Evolutionary conservation across 2,797 vertebrate species (phyloP), one percentile per base, ranked within the genome.

Genomic region (Acipenser transmontanus): DNA sequence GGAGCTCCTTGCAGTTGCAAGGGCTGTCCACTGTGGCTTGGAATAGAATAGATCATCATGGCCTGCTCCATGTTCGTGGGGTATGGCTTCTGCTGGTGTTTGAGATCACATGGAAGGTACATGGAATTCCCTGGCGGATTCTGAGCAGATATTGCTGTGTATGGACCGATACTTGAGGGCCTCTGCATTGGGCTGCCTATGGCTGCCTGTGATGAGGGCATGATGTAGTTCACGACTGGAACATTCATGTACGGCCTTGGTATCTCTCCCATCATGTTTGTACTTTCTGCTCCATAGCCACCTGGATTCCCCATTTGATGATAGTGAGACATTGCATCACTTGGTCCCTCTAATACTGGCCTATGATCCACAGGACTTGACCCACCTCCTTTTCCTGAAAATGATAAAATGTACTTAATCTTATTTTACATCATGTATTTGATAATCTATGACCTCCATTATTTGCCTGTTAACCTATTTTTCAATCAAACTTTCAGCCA

Each of bases 141-240:
- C 68, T 90, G 90, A 50, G 78, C 14, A 52, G 81, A 68, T 83
- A 91, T 88, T 13, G 82, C 65, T 1, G 88, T 82, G 72, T 96
- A 95, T 49, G 84, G 75, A 57, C 89, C 84, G 73, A 90, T 88
- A 5, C 85, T 91, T 0, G 92, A 75, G 1, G 93, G 86, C 1
- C 93, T 89, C 61, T 92, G 91, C 73, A 92, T 88, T 1, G 93
- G 85, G 77, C 86, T 89, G 50, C 86, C 92, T 86, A 95, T 86
- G 62, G 88, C 69, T 1, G 91, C 81, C 79, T 93, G 93, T 0
- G 90, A 78, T 1, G 91, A 80, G n/a, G 92, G 84, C 72, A 97
- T 91, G 82, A 98, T 92, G 77, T 95, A 98, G 83, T 95, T 97
- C 81, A 91, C 88, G 8, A 87, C 85, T 1, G 89, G 82, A 8